A percentile compares a stretch with the other conserved stretches of the same genome.
These are phyloP conservation scores for Quadroppia sp. DNA, from an alignment of 2,888 invertebrate genomes.

Conservation along the genomic window DNA sequence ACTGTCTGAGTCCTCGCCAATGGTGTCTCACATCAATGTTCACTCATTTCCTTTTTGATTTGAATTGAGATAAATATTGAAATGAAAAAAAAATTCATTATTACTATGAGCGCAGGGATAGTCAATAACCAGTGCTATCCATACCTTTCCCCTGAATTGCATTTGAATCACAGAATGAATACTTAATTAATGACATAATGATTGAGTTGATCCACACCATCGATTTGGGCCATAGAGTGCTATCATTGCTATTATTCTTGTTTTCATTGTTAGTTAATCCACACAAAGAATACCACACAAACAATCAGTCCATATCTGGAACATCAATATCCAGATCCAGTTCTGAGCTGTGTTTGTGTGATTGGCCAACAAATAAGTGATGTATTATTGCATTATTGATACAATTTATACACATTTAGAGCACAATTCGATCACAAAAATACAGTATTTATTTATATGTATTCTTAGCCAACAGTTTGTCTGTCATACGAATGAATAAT, in stretches of 20 bases:
- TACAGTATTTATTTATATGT: not conserved
- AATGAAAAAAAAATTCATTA: constrained; percentile 17
- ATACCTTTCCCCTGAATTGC: no score
- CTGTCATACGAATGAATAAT: constrained; percentile 27
- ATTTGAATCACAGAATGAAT: constrained; percentile 18
- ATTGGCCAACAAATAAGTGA: constrained; percentile 21
- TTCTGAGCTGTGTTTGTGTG: no score
- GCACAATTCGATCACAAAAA: not conserved
- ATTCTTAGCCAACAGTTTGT: constrained; percentile 17
- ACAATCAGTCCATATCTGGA: no score
- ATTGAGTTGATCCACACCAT: constrained; percentile 4
- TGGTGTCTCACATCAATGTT: constrained; percentile 27
- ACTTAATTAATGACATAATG: constrained; percentile 25
- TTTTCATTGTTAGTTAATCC: no score
- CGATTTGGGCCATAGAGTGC: constrained; percentile 14
- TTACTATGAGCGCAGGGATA: not conserved
- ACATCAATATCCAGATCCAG: no score
- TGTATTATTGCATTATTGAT: constrained; percentile 22
- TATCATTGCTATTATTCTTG: not conserved
- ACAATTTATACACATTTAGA: not conserved
- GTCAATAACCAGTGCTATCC: no score
- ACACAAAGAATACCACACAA: no score
- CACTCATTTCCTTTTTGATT: constrained; percentile 19
- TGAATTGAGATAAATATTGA: constrained; percentile 4
- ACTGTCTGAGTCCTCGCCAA: constrained; percentile 3